phyloP scores from a whole-genome alignment of 2,113 vertebrate species.

The Neodon shergylaensis region DNA sequence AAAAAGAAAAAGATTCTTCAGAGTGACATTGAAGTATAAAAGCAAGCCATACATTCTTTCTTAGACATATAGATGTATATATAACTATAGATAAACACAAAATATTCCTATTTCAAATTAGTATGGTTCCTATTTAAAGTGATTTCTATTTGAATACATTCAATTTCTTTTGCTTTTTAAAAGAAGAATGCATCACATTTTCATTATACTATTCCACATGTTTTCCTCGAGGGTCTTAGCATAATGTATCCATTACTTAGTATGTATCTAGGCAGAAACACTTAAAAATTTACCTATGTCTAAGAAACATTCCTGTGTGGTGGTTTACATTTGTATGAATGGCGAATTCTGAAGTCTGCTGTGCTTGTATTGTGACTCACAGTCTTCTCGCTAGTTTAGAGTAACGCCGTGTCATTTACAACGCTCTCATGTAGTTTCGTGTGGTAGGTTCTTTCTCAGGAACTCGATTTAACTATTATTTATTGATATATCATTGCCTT shows the following conservation, averaged over 20 bases:
- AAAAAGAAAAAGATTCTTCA: constrained; percentile 81
- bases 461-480: constrained; percentile 92
- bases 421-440: constrained; percentile 86
- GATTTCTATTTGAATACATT: constrained; percentile 86
- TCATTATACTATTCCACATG: constrained; percentile 84
- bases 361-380: constrained; percentile 93
- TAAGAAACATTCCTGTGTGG: constrained; percentile 85
- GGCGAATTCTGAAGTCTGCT: constrained; percentile 91
- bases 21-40: constrained; percentile 82
- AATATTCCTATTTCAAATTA: constrained; percentile 85
- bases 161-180: constrained; percentile 84
- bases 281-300: constrained; percentile 81
- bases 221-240: constrained; percentile 83
- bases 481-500: constrained; percentile 92
- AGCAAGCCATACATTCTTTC: constrained; percentile 88
- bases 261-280: constrained; percentile 83
- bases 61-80: constrained; percentile 83
- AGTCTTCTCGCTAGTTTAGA: constrained; percentile 89
- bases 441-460: constrained; percentile 92
- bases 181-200: constrained; percentile 82
- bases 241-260: constrained; percentile 85
- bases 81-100: constrained; percentile 85
- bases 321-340: constrained; percentile 96
- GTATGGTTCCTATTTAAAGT: constrained; percentile 85
- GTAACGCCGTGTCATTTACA: constrained; percentile 86